phyloP scores from a whole-genome alignment of 2,888 invertebrate genomes.

The Argynnis bischoffii region DNA sequence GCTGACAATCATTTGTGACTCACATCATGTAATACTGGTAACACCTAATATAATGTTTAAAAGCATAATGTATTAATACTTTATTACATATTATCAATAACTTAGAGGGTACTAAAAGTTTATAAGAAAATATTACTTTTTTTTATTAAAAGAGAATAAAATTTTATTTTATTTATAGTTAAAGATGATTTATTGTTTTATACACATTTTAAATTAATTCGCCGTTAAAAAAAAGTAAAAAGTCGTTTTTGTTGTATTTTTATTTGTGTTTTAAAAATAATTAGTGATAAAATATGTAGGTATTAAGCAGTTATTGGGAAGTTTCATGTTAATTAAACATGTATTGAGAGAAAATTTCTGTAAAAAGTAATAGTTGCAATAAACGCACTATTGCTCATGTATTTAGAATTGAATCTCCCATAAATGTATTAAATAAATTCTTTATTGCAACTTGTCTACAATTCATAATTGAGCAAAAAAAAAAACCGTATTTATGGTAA shows the following conservation, averaged over 20 bases:
- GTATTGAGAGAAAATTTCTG: background rate
- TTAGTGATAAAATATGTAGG: background rate
- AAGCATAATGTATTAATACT: too few species aligned
- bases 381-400: too few species aligned
- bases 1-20: too few species aligned
- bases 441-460: too few species aligned
- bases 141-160: slow-evolving; percentile 12
- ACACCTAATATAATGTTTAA: too few species aligned
- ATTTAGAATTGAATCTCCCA: too few species aligned
- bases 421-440: too few species aligned
- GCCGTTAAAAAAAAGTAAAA: too few species aligned
- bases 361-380: too few species aligned
- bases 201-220: slow-evolving; percentile 4
- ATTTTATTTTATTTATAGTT: slow-evolving; percentile 22
- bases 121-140: slow-evolving; percentile 8
- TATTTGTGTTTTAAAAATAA: slow-evolving; percentile 6
- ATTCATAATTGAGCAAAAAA: too few species aligned
- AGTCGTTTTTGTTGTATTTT: slow-evolving; percentile 4
- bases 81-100: background rate
- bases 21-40: too few species aligned
- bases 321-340: background rate
- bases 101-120: background rate
- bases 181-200: slow-evolving; percentile 18
- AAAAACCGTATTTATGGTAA: too few species aligned
- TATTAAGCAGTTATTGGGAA: background rate